phyloP scores from a whole-genome alignment of 92 coral and sea anemone species.

The Anthopleura xanthogrammica region DNA sequence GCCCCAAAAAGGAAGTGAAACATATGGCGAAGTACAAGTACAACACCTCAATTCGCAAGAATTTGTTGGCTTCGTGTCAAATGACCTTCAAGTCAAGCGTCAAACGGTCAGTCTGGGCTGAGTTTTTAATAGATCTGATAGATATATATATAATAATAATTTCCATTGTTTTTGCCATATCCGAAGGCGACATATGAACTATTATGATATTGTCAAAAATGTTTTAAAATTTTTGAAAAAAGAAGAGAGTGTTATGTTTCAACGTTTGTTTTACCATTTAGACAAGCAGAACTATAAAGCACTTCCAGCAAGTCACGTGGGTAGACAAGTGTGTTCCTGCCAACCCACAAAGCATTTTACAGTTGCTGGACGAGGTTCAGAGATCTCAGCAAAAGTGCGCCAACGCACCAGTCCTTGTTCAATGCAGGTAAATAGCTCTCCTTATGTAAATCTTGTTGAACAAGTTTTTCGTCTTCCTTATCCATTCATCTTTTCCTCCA shows the following conservation, averaged over 20 bases:
- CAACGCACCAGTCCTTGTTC: too few species aligned
- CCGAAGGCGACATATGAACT: too few species aligned
- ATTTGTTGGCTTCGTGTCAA: slow-evolving; percentile 16
- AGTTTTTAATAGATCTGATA: too few species aligned
- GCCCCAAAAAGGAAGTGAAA: slow-evolving; percentile 15
- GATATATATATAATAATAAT: too few species aligned
- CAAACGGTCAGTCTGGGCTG: slow-evolving; percentile 8
- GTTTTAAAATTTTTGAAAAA: not conserved
- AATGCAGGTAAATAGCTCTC: too few species aligned
- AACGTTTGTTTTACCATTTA: not conserved
- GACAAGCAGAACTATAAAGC: slow-evolving; percentile 13
- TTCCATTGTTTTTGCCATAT: too few species aligned
- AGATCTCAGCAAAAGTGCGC: slow-evolving; percentile 20
- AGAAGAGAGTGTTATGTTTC: not conserved
- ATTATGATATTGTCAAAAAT: too few species aligned
- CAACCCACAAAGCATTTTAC: slow-evolving; percentile 12
- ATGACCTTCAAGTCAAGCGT: slow-evolving; percentile 23
- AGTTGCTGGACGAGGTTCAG: slow-evolving; percentile 24
- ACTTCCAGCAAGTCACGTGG: slow-evolving; percentile 29
- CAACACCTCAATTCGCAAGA: not conserved
- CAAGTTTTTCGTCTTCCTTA: too few species aligned
- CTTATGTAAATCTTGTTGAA: too few species aligned
- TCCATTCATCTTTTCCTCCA: too few species aligned
- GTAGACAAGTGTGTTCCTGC: slow-evolving; percentile 44
- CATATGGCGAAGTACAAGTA: slow-evolving; percentile 23